Evolutionary conservation across 2,888 invertebrate genomes (phyloP), one percentile per base, ranked within the genome.

Genomic region (Micropterix aruncella): DNA sequence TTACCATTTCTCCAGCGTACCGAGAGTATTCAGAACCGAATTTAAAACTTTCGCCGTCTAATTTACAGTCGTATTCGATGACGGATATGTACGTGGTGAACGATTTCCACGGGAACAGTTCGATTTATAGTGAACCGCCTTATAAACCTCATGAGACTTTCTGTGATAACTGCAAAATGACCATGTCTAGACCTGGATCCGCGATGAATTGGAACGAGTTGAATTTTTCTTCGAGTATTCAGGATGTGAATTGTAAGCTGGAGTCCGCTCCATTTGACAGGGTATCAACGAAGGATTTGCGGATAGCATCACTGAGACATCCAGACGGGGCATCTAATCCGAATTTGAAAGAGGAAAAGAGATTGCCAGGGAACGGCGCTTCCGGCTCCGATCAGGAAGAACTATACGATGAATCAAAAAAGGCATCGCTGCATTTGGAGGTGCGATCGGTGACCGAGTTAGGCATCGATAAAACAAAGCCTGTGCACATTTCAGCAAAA

Each of bases 311-410:
- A 47, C 62, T 91, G 43, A 75, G 90, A 50, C 88, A 90, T 66
- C 92, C 92, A 3, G 93, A 93, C 56, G 92, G 92, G 40, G 91
- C 93, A 42, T 93, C 92, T 17, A 92, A 93, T 72, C 92, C 92
- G 15, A 90, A 91, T 67, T 71, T 93, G 54, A 74, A 79, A 45
- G 83, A 83, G 60, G 80, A 79, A 61, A 73, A 71, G 53, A 70
- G 77, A 55, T 60, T 76, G 51, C 77, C 79, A 1, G 79, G 78
- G 12, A 79, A 74, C 48, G 79, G 78, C 3, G 75, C 77, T 7
- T 73, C 75, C n/a, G 69, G 61, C 47, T 72, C 71, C n/a, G 78
- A 78, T 60, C 69, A 71, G 46, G 77, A 77, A 43, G 62, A 60
- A 46, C 61, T 62, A 48, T 63, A 62, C 49, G 52, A 62, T 62